Percentiles rank a stretch among this genome's conserved stretches.
These are phyloP conservation scores for Pimpla rufipes DNA, from an alignment of 2,888 invertebrate genomes.

Conservation along the genomic window DNA sequence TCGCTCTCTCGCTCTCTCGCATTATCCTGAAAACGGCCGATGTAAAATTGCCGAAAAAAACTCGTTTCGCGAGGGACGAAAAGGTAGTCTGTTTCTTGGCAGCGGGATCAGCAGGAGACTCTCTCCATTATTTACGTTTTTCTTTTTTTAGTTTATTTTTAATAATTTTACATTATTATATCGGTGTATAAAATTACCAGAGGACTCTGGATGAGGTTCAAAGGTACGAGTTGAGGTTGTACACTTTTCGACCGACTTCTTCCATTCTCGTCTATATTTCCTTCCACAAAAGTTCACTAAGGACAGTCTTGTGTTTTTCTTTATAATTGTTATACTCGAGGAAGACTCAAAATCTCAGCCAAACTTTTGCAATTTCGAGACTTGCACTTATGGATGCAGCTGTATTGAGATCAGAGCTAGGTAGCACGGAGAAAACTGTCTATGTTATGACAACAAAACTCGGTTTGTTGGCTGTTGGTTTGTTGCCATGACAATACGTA, in stretches of 20 bases:
- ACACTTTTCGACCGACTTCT: conserved; percentile 62
- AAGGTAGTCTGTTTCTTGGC: conserved; percentile 27
- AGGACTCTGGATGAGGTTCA: background rate
- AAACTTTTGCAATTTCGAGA: too few relatives aligned
- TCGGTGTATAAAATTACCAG: background rate
- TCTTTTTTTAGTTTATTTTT: background rate
- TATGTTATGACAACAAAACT: too few relatives aligned
- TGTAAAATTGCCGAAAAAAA: conserved; percentile 55
- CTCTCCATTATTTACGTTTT: conserved; percentile 25
- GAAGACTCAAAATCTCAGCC: too few relatives aligned
- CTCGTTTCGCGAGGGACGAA: conserved; percentile 61
- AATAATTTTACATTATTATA: conserved; percentile 4
- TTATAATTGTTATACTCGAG: too few relatives aligned
- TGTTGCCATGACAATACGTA: too few relatives aligned
- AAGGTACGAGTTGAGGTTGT: conserved; percentile 4
- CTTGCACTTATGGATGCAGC: too few relatives aligned
- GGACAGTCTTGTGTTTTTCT: too few relatives aligned
- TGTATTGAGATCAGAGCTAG: too few relatives aligned
- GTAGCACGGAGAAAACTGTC: too few relatives aligned
- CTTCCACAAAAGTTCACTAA: background rate
- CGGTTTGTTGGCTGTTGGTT: too few relatives aligned
- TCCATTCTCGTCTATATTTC: background rate
- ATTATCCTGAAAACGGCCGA: conserved; percentile 70
- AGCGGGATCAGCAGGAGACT: too few relatives aligned
- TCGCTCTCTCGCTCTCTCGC: conserved; percentile 29